Percentiles rank a stretch among this genome's conserved stretches.
Evolutionary conservation across 2,888 invertebrate genomes (phyloP).

Genomic region (Hypomecis punctinalis): DNA sequence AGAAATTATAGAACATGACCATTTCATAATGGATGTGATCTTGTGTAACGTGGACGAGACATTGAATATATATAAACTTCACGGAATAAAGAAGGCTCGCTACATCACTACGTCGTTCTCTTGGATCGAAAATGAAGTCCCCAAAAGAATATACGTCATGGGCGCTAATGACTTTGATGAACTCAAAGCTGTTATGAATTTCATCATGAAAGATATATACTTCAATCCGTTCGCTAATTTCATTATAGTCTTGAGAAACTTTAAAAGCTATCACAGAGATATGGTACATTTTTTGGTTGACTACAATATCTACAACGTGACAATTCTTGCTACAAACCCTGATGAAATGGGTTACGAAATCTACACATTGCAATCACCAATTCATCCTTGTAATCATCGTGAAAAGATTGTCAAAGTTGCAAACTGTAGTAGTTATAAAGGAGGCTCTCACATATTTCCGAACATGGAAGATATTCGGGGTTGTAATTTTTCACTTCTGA

Average conservation of each 20-base stretch:
- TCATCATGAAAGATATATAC: slow-evolving; percentile 42
- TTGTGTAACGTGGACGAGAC: slow-evolving; percentile 47
- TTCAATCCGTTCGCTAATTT: slow-evolving; percentile 56
- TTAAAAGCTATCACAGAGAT: slow-evolving; percentile 27
- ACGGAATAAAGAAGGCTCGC: slow-evolving; percentile 40
- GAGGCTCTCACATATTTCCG: slow-evolving; percentile 12
- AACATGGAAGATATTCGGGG: slow-evolving; percentile 5
- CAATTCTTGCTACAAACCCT: slow-evolving; percentile 26
- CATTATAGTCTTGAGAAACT: slow-evolving; percentile 47
- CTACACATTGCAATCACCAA: slow-evolving; percentile 31
- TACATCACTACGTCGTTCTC: slow-evolving; percentile 45
- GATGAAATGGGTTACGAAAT: slow-evolving; percentile 28
- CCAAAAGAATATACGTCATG: slow-evolving; percentile 49
- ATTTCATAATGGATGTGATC: slow-evolving; percentile 38
- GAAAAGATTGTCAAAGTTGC: slow-evolving; percentile 10
- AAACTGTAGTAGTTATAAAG: slow-evolving; percentile 11
- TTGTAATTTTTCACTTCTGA: slow-evolving; percentile 44
- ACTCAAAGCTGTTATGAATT: slow-evolving; percentile 41
- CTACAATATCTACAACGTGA: slow-evolving; percentile 45
- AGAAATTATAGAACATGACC: not conserved
- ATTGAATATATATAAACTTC: slow-evolving; percentile 40
- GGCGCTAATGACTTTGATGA: slow-evolving; percentile 44
- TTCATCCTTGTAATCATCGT: slow-evolving; percentile 28
- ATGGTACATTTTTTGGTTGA: slow-evolving; percentile 44
- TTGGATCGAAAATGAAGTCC: slow-evolving; percentile 39